Evolutionary conservation across 2,113 vertebrate genomes (phyloP).

Genomic region (Aegithalos caudatus): DNA sequence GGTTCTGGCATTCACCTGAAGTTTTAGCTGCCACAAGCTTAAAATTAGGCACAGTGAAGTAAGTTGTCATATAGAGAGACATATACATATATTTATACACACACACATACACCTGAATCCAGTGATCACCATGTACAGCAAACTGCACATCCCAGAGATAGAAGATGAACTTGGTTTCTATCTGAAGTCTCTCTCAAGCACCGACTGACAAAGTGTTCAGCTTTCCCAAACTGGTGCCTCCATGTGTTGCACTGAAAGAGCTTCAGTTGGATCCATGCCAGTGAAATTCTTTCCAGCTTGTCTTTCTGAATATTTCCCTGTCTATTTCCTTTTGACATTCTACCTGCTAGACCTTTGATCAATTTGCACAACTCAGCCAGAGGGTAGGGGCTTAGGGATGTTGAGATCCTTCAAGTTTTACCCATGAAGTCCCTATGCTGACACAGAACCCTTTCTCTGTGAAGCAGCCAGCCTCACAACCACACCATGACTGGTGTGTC

Average conservation of each 20-base stretch:
- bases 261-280: fast-evolving
- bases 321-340: neutral
- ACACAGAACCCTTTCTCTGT: neutral
- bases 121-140: neutral
- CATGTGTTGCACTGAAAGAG: neutral
- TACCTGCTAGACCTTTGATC: neutral
- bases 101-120: neutral
- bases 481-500: neutral
- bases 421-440: fast-evolving
- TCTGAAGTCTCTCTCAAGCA: neutral
- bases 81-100: fast-evolving
- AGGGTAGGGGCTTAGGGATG: neutral
- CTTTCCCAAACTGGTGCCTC: neutral
- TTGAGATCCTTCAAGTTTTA: neutral
- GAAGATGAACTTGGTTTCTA: neutral
- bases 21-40: neutral
- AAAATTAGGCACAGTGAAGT: neutral
- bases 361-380: neutral
- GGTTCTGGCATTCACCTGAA: neutral
- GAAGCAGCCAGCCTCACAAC: neutral
- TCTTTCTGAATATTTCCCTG: neutral
- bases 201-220: fast-evolving
- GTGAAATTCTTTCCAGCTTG: neutral
- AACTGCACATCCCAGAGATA: neutral
- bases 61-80: neutral